These are phyloP conservation scores for Tuta absoluta DNA, from an alignment of 2,888 invertebrate species.

Conservation along the genomic window DNA sequence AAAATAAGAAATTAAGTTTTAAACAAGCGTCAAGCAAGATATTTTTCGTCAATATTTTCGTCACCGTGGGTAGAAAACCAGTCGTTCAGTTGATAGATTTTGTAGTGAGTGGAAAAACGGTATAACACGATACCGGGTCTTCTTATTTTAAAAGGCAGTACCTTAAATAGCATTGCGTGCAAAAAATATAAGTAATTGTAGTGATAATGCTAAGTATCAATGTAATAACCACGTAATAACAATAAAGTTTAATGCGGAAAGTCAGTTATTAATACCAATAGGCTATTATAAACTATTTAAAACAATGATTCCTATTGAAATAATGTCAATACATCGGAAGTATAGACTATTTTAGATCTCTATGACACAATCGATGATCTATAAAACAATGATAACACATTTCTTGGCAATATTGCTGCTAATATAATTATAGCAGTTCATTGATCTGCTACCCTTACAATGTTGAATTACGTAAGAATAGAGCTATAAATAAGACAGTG, in stretches of 20 bases:
- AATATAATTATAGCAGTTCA: constrained; percentile 19
- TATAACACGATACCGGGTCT: no score
- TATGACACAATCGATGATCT: background rate
- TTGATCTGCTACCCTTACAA: constrained; percentile 11
- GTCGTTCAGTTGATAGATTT: no score
- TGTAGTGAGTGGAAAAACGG: no score
- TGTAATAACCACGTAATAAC: background rate
- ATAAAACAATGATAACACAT: constrained; percentile 16
- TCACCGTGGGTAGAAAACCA: no score
- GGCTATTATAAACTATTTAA: background rate
- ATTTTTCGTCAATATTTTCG: no score
- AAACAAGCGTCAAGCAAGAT: no score
- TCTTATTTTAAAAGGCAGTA: no score
- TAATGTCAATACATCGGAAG: background rate
- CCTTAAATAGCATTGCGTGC: no score
- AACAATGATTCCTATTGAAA: no score
- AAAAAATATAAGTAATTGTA: no score
- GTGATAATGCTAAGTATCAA: background rate
- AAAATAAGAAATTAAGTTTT: no score
- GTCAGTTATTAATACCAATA: background rate
- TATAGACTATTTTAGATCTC: background rate
- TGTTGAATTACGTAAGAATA: background rate
- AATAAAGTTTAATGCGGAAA: background rate
- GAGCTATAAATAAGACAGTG: no score
- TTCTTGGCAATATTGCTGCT: constrained; percentile 10